Conservation (phyloP, 2,113 vertebrate genomes). For the Steatornis caripensis region DNA sequence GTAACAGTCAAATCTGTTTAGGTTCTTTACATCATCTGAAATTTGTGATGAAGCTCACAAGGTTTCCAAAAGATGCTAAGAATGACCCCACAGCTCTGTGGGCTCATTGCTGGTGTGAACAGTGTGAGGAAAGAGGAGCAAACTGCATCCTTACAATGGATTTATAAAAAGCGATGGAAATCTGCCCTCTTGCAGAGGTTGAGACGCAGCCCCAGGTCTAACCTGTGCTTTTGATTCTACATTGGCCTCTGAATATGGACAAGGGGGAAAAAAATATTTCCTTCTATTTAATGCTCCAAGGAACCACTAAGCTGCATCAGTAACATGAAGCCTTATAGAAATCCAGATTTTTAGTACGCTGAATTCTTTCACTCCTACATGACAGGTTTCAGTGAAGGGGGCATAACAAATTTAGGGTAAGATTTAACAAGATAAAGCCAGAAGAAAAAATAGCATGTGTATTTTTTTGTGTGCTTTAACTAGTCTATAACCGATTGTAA, state of each 20-base stretch:
- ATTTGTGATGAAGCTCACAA: neutral
- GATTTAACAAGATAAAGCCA: neutral
- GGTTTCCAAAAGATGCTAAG: neutral
- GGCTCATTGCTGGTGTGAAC: neutral
- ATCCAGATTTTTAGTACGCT: neutral
- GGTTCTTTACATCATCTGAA: neutral
- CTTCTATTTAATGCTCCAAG: neutral
- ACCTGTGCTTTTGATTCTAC: neutral
- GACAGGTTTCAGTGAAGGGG: neutral
- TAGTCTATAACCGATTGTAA: neutral
- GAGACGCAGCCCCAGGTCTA: neutral
- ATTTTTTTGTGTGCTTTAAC: neutral
- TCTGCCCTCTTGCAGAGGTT: neutral
- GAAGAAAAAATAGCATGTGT: neutral
- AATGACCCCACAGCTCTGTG: neutral
- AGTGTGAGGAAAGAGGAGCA: neutral
- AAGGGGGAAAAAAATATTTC: neutral
- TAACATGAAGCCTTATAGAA: neutral
- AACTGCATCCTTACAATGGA: neutral
- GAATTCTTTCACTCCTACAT: neutral
- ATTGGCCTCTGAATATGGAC: neutral
- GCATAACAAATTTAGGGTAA: neutral
- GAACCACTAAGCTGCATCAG: neutral
- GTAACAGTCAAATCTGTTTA: neutral
- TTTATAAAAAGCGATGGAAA: neutral